Conservation (phyloP, 2,888 invertebrate genomes). For the Aspidiotus rigidus region DNA sequence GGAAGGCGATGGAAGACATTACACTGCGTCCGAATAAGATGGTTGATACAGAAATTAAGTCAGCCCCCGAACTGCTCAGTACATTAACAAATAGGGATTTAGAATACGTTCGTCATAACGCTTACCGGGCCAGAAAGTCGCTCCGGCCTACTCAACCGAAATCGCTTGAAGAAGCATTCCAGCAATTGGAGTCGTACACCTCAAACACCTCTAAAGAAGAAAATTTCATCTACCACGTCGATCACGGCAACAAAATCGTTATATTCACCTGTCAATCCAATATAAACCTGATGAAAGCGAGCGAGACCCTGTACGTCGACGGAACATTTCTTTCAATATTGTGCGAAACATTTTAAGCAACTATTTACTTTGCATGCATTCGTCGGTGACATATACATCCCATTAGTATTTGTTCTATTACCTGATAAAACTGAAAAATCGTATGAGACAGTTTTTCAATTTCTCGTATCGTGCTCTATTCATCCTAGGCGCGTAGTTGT, state of each 20-base stretch:
- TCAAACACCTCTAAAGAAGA: background rate
- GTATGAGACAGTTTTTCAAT: no score
- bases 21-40: background rate
- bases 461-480: no score
- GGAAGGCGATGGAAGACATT: background rate
- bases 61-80: background rate
- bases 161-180: background rate
- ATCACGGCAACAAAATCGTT: background rate
- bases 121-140: conserved; percentile 1
- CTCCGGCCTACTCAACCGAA: background rate
- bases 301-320: conserved; percentile 1
- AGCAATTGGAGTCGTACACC: background rate
- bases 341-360: background rate
- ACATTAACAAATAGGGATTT: background rate
- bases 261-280: background rate
- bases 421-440: background rate
- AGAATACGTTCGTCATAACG: background rate
- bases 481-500: no score
- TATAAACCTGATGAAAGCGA: background rate
- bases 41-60: background rate
- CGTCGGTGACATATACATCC: background rate
- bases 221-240: background rate
- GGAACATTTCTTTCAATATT: background rate
- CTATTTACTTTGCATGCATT: background rate
- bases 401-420: background rate